Evolutionary conservation across 2,113 vertebrate species (phyloP).

Genomic region (Sterna hirundo): DNA sequence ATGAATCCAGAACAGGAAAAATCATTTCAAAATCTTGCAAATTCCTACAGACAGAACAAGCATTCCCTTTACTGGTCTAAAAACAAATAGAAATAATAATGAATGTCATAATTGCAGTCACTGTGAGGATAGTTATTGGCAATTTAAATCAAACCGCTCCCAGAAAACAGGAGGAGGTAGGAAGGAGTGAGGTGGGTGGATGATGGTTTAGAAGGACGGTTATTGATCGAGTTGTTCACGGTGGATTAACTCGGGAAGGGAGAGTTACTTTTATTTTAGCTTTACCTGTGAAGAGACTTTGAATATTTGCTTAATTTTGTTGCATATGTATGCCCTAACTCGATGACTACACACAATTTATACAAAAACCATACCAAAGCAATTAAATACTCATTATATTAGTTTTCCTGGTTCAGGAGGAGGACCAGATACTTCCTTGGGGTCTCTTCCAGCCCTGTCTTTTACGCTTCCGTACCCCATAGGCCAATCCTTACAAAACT

Average conservation of each 20-base stretch:
- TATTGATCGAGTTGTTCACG: slow-evolving; percentile 24
- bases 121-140: background rate
- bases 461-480: background rate
- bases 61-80: slow-evolving; percentile 9
- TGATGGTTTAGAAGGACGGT: slow-evolving; percentile 12
- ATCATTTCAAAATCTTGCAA: background rate
- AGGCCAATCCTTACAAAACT: background rate
- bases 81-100: slow-evolving; percentile 35
- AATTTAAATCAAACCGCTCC: slow-evolving; percentile 51
- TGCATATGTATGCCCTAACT: background rate
- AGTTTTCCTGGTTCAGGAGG: background rate
- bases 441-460: background rate
- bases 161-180: slow-evolving; percentile 25
- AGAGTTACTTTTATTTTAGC: slow-evolving; percentile 27
- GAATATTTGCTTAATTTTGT: slow-evolving; percentile 48
- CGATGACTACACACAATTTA: background rate
- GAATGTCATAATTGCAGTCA: slow-evolving; percentile 2
- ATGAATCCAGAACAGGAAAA: background rate
- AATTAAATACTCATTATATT: background rate
- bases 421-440: background rate
- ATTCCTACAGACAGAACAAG: background rate
- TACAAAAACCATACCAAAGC: background rate
- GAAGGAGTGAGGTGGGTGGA: slow-evolving; percentile 28
- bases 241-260: slow-evolving; percentile 35
- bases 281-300: slow-evolving; percentile 3